A percentile compares a stretch with the other conserved stretches of the same genome.
These are phyloP conservation scores for Gallinago nigripennis DNA, from an alignment of 2,797 vertebrate genomes.

Conservation along the genomic window DNA sequence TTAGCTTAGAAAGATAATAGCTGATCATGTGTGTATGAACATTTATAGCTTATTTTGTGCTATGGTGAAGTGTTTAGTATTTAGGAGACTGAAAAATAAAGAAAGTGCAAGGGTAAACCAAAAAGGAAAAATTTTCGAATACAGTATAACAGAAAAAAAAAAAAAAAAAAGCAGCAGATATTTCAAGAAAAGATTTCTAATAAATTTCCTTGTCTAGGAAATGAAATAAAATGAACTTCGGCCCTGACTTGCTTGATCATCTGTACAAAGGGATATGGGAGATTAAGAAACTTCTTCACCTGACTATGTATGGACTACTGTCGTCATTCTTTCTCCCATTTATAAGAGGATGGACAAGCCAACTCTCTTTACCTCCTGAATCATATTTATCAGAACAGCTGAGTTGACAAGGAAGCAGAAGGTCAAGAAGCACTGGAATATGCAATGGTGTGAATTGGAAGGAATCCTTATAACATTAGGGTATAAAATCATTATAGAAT, in stretches of 20 bases:
- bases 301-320: neutral
- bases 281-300: neutral
- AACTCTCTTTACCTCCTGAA: neutral
- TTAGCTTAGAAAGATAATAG: constrained; percentile 4
- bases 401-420: neutral
- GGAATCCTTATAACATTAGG: neutral
- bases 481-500: neutral
- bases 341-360: neutral
- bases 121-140: neutral
- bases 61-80: neutral
- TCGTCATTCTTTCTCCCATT: neutral
- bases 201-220: neutral
- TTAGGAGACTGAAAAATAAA: neutral
- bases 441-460: neutral
- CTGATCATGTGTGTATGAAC: neutral
- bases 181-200: neutral
- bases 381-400: neutral
- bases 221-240: neutral
- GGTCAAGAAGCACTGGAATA: neutral
- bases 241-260: neutral
- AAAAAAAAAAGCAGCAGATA: neutral
- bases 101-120: neutral
- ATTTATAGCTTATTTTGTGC: neutral
- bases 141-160: neutral
- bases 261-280: neutral